Evolutionary conservation across 1,140 invertebrate genomes (phyloP), one percentile per base, ranked within the genome.

Genomic region (Neoseiulus cucumeris): DNA sequence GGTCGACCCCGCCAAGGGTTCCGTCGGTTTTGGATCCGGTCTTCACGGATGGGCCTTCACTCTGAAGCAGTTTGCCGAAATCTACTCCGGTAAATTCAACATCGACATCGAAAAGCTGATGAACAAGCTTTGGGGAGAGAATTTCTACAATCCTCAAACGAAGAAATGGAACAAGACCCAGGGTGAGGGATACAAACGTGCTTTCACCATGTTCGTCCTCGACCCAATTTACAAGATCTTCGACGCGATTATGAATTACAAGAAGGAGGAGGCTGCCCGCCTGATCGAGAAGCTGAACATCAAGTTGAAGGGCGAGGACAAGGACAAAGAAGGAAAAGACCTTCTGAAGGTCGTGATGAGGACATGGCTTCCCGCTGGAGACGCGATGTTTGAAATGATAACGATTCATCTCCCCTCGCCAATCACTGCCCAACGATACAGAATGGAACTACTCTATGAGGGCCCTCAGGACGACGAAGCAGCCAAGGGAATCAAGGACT

Each of bases 11-110:
- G 67, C 72, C 18, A 72, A 91, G 78, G 96, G 95, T 74, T 97
- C 91, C 68, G 95, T 98, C 69, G 96, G 96, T 75, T 99, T 99
- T 78, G 96, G 96, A 68, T 97, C 95, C 42, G 96, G 82, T 59
- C 86, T 99, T 64, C 96, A 99, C 76, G 94, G 95, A 65, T 99
- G 96, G 96, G 96, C 96, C 65, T 99, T 98, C 76, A 98, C 95
- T 64, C 81, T 99, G 44, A 98, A 98, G 80, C 93, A 99, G 80
- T 98, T 99, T 80, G 84, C 95, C 66, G 92, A 98, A 78, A 95
- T 98, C 85, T 99, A 99, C 76, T 85, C 91, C 39, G 87, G 89
- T 72, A 98, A 98, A 79, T 98, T 98, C 82, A 93, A 93, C 78
- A 94, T 98, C 72, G 89, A 95, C 76, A 84, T 90, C 68, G 86